These are phyloP conservation scores for Cromileptes altivelis DNA, from an alignment of 2,113 vertebrate genomes.

Conservation along the genomic window DNA sequence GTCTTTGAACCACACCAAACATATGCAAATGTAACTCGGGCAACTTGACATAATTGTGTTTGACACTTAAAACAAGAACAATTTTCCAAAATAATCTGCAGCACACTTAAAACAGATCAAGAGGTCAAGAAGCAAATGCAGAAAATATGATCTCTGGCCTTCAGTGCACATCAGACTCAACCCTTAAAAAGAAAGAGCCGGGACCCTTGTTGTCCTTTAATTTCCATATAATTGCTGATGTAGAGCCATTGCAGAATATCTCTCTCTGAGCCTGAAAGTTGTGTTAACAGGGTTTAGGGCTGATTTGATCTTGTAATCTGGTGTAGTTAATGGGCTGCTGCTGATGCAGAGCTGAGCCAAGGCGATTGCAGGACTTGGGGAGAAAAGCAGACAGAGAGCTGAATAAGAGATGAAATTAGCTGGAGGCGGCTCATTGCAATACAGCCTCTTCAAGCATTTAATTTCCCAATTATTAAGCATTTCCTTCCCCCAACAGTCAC, in stretches of 20 bases:
- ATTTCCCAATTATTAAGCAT: conserved; percentile 71
- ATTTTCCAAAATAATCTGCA: not conserved
- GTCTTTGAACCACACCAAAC: not conserved
- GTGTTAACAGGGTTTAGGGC: conserved; percentile 57
- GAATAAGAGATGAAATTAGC: conserved; percentile 65
- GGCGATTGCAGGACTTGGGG: conserved; percentile 31
- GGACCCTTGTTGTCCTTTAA: conserved; percentile 10
- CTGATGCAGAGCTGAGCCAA: conserved; percentile 40
- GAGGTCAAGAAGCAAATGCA: not conserved
- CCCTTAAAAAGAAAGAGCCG: not conserved
- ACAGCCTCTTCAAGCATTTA: conserved; percentile 64
- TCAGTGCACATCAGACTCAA: conserved; percentile 1
- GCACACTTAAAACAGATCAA: conserved; percentile 6
- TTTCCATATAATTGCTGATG: conserved; percentile 34
- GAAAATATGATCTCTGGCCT: not conserved
- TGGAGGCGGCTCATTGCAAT: conserved; percentile 33
- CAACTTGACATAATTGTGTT: not conserved
- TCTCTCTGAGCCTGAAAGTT: conserved; percentile 32
- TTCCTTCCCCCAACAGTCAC: conserved; percentile 24
- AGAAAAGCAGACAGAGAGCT: conserved; percentile 37
- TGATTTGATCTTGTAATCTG: conserved; percentile 71
- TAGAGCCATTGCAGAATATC: conserved; percentile 15
- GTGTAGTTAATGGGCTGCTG: conserved; percentile 48
- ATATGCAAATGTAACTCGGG: not conserved
- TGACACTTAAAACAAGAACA: not conserved